Conservation (phyloP, 2,888 invertebrate species). For the Beris chalybata region DNA sequence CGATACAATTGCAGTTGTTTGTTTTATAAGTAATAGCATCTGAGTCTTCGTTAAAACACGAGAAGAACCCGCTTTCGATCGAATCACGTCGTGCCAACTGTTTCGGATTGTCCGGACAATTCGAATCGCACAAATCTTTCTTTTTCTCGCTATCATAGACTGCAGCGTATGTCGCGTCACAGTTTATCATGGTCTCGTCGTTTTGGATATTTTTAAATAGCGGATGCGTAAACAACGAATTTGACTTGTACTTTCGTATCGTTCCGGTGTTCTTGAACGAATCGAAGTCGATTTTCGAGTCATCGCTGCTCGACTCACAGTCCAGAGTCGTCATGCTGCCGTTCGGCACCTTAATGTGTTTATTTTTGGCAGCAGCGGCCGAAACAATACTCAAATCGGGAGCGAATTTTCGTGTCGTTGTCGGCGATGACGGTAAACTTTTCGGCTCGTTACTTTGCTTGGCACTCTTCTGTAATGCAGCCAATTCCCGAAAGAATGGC, state of each 20-base stretch:
- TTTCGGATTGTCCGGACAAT: slow-evolving; percentile 46
- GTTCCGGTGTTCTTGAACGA: slow-evolving; percentile 41
- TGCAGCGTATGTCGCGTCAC: slow-evolving; percentile 38
- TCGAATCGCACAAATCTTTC: slow-evolving; percentile 46
- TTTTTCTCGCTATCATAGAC: slow-evolving; percentile 44
- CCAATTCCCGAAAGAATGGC: slow-evolving; percentile 60
- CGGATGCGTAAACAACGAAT: slow-evolving; percentile 64
- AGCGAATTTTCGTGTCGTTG: slow-evolving; percentile 52
- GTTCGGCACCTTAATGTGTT: slow-evolving; percentile 43
- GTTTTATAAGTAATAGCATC: slow-evolving; percentile 62
- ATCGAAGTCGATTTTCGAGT: slow-evolving; percentile 39
- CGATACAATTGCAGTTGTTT: slow-evolving; percentile 46
- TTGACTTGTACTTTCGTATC: slow-evolving; percentile 58
- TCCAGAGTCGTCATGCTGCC: slow-evolving; percentile 51
- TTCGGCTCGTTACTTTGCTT: slow-evolving; percentile 52
- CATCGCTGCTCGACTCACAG: slow-evolving; percentile 53
- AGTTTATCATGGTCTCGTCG: slow-evolving; percentile 35
- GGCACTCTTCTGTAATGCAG: slow-evolving; percentile 48
- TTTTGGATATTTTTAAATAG: slow-evolving; percentile 53
- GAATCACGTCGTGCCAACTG: slow-evolving; percentile 75
- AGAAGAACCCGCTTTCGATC: slow-evolving; percentile 88
- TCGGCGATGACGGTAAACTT: slow-evolving; percentile 61
- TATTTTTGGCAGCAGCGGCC: slow-evolving; percentile 22
- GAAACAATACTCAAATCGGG: slow-evolving; percentile 31
- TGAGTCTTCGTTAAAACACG: slow-evolving; percentile 79